These are phyloP conservation scores for Siphlonurus alternatus DNA, from an alignment of 2,888 invertebrate genomes.

Conservation along the genomic window DNA sequence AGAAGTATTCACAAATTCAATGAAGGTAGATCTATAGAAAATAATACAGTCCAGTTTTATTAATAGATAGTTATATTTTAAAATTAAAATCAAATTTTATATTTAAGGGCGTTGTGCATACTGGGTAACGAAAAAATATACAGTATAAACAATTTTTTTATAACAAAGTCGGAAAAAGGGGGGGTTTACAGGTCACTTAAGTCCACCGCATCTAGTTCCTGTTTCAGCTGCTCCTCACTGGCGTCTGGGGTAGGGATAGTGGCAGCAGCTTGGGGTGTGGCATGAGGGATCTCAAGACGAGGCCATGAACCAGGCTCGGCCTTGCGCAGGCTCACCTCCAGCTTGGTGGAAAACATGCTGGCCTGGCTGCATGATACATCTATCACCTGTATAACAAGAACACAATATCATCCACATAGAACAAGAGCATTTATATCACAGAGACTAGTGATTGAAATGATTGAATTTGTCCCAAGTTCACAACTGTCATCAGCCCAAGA, in stretches of 20 bases:
- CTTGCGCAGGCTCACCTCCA: slow-evolving; percentile 83
- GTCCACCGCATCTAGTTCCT: slow-evolving; percentile 46
- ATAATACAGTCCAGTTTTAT: no score
- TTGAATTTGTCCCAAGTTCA: no score
- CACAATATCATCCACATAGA: slow-evolving; percentile 6
- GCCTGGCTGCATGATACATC: slow-evolving; percentile 51
- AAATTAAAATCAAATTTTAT: no score
- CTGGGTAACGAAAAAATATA: no score
- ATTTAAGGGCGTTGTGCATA: no score
- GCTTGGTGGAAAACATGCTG: slow-evolving; percentile 72
- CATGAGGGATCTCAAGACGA: slow-evolving; percentile 46
- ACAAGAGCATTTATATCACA: slow-evolving; percentile 8
- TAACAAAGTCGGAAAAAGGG: no score
- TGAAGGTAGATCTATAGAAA: no score
- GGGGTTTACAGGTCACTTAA: slow-evolving; percentile 51
- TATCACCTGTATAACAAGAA: slow-evolving; percentile 45
- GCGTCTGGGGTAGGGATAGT: slow-evolving; percentile 3
- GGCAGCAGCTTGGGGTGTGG: neutral
- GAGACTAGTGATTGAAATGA: slow-evolving; percentile 5
- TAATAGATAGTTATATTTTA: no score
- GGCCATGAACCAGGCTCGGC: slow-evolving; percentile 71
- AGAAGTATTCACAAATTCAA: no score
- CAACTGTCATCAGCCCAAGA: no score
- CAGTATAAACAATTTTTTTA: no score
- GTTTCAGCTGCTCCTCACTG: slow-evolving; percentile 3